Evolutionary conservation across 2,113 vertebrate genomes (phyloP).

Genomic region (Aptenodytes forsteri): DNA sequence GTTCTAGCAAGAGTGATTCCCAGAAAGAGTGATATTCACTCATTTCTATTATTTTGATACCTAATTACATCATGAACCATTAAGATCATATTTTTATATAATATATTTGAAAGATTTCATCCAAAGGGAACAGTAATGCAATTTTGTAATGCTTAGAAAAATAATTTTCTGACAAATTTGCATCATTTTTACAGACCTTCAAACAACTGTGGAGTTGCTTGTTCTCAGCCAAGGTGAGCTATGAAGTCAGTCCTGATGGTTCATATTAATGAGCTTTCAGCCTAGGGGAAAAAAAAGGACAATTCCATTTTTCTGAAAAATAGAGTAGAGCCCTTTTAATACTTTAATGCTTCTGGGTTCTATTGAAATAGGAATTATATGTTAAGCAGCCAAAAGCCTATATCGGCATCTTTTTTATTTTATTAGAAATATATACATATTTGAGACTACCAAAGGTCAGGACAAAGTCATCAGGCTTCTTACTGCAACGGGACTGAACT

Average conservation of each 20-base stretch:
- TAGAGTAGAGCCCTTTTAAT: neutral
- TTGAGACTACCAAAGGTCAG: neutral
- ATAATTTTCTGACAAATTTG: neutral
- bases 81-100: neutral
- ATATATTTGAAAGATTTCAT: neutral
- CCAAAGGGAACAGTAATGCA: neutral
- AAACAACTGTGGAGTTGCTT: neutral
- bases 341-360: neutral
- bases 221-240: neutral
- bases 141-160: neutral
- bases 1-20: neutral
- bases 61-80: neutral
- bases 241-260: neutral
- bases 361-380: neutral
- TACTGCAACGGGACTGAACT: neutral
- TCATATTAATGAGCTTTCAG: conserved; percentile 4
- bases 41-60: neutral
- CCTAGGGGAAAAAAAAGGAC: neutral
- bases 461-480: neutral
- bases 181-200: neutral
- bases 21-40: neutral
- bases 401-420: neutral
- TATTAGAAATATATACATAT: neutral
- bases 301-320: conserved; percentile 20
- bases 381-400: neutral